These are phyloP conservation scores for Callyntrura sp. DNA, from an alignment of 2,888 invertebrate species.

Conservation along the genomic window DNA sequence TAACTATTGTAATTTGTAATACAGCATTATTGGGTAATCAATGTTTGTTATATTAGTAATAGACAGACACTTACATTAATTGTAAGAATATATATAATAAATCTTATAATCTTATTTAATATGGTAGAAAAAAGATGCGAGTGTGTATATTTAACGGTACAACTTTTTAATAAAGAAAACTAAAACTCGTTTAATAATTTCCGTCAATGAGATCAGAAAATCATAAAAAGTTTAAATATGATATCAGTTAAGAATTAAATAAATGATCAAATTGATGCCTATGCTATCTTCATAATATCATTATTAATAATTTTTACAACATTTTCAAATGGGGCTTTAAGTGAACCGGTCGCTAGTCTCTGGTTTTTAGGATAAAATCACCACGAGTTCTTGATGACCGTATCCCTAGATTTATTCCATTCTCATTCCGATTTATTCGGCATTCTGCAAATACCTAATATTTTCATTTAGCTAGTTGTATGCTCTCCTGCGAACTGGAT, in stretches of 20 bases:
- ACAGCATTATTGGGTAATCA: background rate
- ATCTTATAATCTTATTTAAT: conserved; percentile 20
- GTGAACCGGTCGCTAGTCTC: background rate
- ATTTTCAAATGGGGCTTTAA: conserved; percentile 1
- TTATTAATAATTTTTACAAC: no score
- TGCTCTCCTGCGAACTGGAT: no score
- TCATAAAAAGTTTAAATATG: conserved; percentile 53
- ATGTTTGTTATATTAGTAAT: background rate
- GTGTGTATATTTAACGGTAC: conserved; percentile 35
- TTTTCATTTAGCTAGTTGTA: no score
- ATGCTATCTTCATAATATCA: conserved; percentile 51
- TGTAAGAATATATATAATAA: conserved; percentile 9
- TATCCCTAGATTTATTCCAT: no score
- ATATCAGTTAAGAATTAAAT: conserved; percentile 25
- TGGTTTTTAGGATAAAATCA: background rate
- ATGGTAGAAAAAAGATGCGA: conserved; percentile 54
- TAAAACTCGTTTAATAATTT: conserved; percentile 75
- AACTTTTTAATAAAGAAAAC: conserved; percentile 67
- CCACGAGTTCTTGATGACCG: background rate
- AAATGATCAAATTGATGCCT: conserved; percentile 54
- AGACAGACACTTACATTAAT: background rate
- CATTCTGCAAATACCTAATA: no score
- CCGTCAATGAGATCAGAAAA: conserved; percentile 79
- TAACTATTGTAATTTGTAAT: no score
- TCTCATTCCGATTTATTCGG: no score